Evolutionary conservation across 2,797 vertebrate species (phyloP).

Genomic region (Microchirus variegatus): DNA sequence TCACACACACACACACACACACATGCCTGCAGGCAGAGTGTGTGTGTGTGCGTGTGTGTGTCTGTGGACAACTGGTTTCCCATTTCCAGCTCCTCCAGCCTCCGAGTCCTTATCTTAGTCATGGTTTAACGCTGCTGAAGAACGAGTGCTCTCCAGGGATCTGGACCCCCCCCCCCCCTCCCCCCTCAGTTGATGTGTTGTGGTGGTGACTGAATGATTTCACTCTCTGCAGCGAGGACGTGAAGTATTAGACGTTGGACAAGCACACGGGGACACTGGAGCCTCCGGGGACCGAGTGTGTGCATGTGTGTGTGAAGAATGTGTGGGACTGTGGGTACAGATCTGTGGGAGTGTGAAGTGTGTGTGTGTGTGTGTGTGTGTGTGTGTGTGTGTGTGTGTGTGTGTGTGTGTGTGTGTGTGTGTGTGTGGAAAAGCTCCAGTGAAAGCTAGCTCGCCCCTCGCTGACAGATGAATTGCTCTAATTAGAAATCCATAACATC

Average conservation of each 20-base stretch:
- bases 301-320: conserved; percentile 48
- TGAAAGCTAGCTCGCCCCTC: conserved; percentile 94
- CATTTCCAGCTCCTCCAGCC: conserved; percentile 31
- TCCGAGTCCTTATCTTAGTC: conserved; percentile 61
- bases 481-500: conserved; percentile 99
- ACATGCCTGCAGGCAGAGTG: conserved; percentile 22
- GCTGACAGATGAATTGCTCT: conserved; percentile 99
- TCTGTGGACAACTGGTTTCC: conserved; percentile 41
- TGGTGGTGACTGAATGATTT: conserved; percentile 60
- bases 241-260: conserved; percentile 48
- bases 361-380: no score
- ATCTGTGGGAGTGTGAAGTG: conserved; percentile 60
- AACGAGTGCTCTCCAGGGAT: conserved; percentile 57
- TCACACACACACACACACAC: no score
- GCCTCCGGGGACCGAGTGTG: conserved; percentile 23
- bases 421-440: conserved; percentile 82
- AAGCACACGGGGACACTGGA: conserved; percentile 39
- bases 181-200: conserved; percentile 46
- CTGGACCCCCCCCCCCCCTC: conserved; percentile 10
- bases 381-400: conserved; percentile 33
- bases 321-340: conserved; percentile 52
- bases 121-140: conserved; percentile 53
- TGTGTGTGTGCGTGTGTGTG: conserved; percentile 21
- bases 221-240: conserved; percentile 33
- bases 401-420: conserved; percentile 51